phyloP scores from a whole-genome alignment of 2,797 vertebrate genomes.

The Perdix hodgsoniae region DNA sequence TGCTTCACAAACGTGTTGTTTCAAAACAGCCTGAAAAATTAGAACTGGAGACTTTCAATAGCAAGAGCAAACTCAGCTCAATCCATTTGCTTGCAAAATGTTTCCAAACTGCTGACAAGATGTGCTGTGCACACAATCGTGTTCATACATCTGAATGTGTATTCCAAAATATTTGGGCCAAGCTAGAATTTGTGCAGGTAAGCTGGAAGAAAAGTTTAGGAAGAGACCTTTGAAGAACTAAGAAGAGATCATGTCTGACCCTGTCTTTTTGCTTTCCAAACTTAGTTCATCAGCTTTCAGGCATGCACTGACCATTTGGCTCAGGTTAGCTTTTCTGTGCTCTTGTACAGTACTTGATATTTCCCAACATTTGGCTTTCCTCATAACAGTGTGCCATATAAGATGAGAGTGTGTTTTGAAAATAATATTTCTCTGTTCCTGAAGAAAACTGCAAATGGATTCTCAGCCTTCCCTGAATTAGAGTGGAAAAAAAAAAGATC shows the following conservation, averaged over 20 bases:
- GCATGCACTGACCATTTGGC: background rate
- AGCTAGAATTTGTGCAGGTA: background rate
- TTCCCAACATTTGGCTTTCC: background rate
- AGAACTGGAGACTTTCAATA: background rate
- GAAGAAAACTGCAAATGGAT: background rate
- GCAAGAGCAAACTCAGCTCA: background rate
- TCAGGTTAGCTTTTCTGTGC: background rate
- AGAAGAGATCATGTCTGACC: background rate
- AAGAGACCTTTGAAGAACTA: background rate
- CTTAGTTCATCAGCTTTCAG: background rate
- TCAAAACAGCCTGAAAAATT: background rate
- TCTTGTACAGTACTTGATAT: background rate
- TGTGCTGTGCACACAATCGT: background rate
- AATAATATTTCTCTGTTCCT: background rate
- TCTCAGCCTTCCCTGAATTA: background rate
- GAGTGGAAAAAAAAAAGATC: background rate
- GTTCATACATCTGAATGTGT: background rate
- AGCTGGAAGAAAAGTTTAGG: background rate
- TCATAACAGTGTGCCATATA: background rate
- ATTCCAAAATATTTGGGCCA: background rate
- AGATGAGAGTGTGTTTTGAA: background rate
- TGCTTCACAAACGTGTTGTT: fast-evolving
- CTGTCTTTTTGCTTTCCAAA: background rate
- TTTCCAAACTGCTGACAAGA: background rate
- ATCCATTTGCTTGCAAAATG: background rate